These are phyloP conservation scores for Bubo blakistoni DNA, from an alignment of 2,113 vertebrate species.

Conservation along the genomic window DNA sequence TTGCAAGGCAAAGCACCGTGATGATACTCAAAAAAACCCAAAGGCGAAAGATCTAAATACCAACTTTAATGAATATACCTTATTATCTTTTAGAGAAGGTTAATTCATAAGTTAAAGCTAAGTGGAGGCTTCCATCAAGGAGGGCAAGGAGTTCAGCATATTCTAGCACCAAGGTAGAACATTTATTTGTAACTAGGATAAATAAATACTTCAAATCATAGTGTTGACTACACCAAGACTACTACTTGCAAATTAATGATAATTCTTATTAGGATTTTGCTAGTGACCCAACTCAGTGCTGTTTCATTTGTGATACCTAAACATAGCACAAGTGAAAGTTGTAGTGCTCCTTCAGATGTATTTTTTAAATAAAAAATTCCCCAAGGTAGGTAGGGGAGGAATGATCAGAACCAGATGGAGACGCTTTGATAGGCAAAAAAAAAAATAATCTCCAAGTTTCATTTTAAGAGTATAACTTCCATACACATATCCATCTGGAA, in stretches of 20 bases:
- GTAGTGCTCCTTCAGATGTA: too few relatives aligned
- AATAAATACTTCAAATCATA: neutral
- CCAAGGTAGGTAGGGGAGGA: neutral
- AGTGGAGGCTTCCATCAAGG: neutral
- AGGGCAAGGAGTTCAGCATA: neutral
- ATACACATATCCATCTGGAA: neutral
- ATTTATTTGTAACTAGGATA: neutral
- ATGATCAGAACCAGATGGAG: neutral
- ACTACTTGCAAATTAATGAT: neutral
- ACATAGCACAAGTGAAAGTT: neutral
- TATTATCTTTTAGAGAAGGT: neutral
- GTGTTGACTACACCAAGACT: neutral
- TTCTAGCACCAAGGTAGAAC: neutral
- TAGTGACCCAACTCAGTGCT: neutral
- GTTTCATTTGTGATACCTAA: neutral
- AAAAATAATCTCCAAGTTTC: neutral
- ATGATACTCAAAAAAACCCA: neutral
- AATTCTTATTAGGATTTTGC: neutral
- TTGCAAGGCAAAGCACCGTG: neutral
- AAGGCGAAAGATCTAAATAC: neutral
- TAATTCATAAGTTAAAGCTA: neutral
- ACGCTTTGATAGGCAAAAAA: neutral
- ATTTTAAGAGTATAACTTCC: neutral
- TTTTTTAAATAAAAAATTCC: neutral
- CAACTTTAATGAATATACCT: neutral